These are phyloP conservation scores for Enteromius anoplus DNA, from an alignment of 2,797 vertebrate species.

Conservation along the genomic window DNA sequence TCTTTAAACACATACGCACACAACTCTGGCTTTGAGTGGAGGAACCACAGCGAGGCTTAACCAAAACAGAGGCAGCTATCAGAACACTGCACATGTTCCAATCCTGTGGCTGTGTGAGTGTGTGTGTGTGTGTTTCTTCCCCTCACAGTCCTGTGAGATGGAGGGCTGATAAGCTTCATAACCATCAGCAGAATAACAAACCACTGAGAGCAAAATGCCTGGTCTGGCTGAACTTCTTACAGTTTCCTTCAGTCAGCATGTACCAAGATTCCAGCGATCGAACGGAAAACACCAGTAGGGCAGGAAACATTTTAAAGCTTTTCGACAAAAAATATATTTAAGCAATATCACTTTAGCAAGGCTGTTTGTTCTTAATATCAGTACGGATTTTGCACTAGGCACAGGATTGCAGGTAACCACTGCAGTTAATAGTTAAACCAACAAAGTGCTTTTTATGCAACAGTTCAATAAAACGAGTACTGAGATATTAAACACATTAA, in stretches of 20 bases:
- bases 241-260: slow-evolving; percentile 17
- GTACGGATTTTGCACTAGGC: not conserved
- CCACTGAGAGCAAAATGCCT: slow-evolving; percentile 15
- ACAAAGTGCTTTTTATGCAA: not conserved
- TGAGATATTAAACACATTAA: not conserved
- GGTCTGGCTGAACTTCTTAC: not conserved
- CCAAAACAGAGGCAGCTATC: slow-evolving; percentile 37
- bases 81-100: slow-evolving; percentile 41
- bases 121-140: slow-evolving; percentile 12
- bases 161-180: slow-evolving; percentile 37
- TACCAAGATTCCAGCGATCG: not conserved
- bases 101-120: slow-evolving; percentile 5
- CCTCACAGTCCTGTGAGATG: slow-evolving; percentile 29
- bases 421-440: not conserved
- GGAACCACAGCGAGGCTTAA: slow-evolving; percentile 20
- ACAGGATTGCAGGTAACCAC: not conserved
- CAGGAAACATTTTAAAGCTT: not conserved
- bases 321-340: not conserved
- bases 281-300: not conserved
- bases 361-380: not conserved
- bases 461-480: slow-evolving; percentile 8
- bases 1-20: slow-evolving; percentile 20
- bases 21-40: slow-evolving; percentile 15
- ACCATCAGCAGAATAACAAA: slow-evolving; percentile 38
- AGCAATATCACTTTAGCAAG: not conserved